Percentiles rank a stretch among this genome's conserved stretches.
phyloP scores from a whole-genome alignment of 2,888 invertebrate genomes.

The Tridacna gigas region DNA sequence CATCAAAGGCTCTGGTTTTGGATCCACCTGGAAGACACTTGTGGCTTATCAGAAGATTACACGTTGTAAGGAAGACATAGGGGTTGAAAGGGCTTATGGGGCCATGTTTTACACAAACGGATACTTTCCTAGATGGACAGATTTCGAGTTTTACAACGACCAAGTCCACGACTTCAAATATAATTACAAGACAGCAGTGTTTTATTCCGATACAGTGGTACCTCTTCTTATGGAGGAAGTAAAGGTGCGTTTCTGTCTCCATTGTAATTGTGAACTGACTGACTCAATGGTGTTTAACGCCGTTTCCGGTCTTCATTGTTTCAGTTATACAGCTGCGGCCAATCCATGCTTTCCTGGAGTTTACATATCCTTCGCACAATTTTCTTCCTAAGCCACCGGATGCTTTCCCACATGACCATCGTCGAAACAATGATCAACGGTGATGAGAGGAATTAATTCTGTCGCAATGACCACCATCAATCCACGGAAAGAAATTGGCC shows the following conservation, averaged over 20 bases:
- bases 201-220: slow-evolving; percentile 92
- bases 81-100: slow-evolving; percentile 94
- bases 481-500: no score
- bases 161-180: slow-evolving; percentile 93
- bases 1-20: slow-evolving; percentile 74
- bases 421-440: no score
- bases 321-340: no score
- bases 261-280: not conserved
- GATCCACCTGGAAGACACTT: slow-evolving; percentile 84
- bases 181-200: slow-evolving; percentile 92
- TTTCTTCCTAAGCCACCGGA: no score
- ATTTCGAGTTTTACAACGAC: slow-evolving; percentile 91
- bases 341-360: no score
- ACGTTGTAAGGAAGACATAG: slow-evolving; percentile 94
- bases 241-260: slow-evolving; percentile 64
- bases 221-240: slow-evolving; percentile 89
- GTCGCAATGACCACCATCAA: no score
- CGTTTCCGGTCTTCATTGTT: no score
- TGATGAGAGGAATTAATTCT: no score
- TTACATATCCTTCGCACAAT: no score
- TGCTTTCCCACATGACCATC: no score
- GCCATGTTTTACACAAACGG: slow-evolving; percentile 95
- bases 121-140: slow-evolving; percentile 88
- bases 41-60: slow-evolving; percentile 95
- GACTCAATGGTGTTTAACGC: no score